Base-by-base conservation (phyloP, 2,797 vertebrate genomes). In the Sebastes vulpes region DNA sequence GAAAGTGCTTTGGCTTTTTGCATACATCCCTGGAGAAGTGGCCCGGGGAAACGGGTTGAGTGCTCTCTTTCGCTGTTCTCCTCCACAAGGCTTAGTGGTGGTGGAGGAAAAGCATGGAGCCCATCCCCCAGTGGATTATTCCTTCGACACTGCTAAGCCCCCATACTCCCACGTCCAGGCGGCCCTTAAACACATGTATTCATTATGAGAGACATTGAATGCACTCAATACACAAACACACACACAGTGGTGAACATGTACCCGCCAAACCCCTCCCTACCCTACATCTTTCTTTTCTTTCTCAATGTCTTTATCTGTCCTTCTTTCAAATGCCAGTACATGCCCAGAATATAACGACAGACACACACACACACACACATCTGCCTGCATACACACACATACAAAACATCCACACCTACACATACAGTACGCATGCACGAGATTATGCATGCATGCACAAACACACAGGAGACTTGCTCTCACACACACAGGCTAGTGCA, bases 101-200 rank as follows among this genome's bases (percentile, higher is more conserved):
- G 69, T 78, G 81, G 81, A 89, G 87, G 73, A 85, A 86, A 89
- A 89, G 79, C 81, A 85, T 73, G 81, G 82, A 90, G 77, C 87
- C 93, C 91, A 91, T 93, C 92, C 92, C 93, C 93, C 93, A 83
- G 86, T 90, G 92, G 93, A 95, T 95, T 92, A 95, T 90, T 93
- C 84, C 85, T 94, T 85, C 86, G 65, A 83, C 88, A 88, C 82
- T 84, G 84, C 88, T 94, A 93, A 93, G 61, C 93, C 91, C 89
- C 90, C 86, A 53, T 89, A 93, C 93, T 91, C 92, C 86, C 91
- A 93, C 90, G 60, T 85, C 86, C 85, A 85, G 65, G 81, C 82
- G 64, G 83, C 79, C 75, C 83, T 87, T 71, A 91, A 89, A 94
- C 90, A 91, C 92, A 90, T 84, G 81, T 90, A 80, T 90, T 90